Base-by-base conservation (phyloP, 2,113 vertebrate genomes). In the Podarcis muralis region DNA sequence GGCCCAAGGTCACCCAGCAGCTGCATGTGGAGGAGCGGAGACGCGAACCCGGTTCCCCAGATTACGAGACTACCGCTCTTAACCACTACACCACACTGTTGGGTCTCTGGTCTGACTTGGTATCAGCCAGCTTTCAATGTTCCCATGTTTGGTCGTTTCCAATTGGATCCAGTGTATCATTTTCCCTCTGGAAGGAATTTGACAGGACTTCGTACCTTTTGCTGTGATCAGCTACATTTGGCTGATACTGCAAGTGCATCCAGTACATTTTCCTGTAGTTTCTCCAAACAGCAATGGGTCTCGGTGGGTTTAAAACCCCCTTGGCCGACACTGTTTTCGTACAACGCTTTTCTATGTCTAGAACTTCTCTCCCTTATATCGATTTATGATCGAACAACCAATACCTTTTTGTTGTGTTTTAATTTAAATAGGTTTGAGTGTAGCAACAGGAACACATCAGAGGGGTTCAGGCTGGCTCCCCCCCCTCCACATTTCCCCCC, bases 341-440 rank as follows among this genome's bases (percentile, higher is more conserved):
- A 48, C 65, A 69, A 87, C 37, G 3, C 0, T 0, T 37, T 83
- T 77, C 43, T 68, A 30, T 71, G n/a, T 71, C 66, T 66, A 86
- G 86, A 66, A 30, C 85, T 87, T 91, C 35, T 65, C 12, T 3
- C 0, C 53, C 35, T 62, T 75, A 0, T 90, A 37, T 6, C 37
- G 0, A 80, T 90, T 93, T 81, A 84, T 40, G 83, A 93, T 86
- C 83, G 82, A 94, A 93, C 90, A 87, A 79, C 87, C 89, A 37
- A 90, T 91, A 91, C 87, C 76, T 84, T 94, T 53, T 53, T 53
- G 40, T 66, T 35, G 53, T 68, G 32, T 66, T 37, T 88, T 32
- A 93, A 91, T 92, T 96, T 94, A 90, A 83, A 91, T 84, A 71
- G 85, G 0, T 0, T 87, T 87, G 87, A 90, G 78, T 87, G 75